Conservation (phyloP, 2,113 vertebrate genomes). For the Equus quagga region DNA sequence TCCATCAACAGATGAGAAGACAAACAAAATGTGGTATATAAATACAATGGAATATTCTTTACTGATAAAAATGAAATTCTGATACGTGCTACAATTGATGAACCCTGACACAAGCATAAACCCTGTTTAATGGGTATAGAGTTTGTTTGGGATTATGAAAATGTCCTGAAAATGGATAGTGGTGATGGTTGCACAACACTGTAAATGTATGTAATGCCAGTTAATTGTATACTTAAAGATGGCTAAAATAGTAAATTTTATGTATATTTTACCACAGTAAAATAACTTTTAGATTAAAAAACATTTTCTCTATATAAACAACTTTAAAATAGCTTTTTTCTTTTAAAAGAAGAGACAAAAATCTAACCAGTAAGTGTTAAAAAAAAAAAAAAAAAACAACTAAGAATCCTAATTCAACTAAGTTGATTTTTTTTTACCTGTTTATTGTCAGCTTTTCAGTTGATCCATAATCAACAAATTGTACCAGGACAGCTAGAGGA, state of each 20-base stretch:
- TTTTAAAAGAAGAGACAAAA: constrained; percentile 38
- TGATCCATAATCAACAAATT: constrained; percentile 96
- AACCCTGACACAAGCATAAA: background rate
- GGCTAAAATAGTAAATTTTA: background rate
- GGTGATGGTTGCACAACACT: background rate
- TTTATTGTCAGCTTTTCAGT: constrained; percentile 88
- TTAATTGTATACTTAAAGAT: background rate
- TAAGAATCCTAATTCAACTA: constrained; percentile 38
- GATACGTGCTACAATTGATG: background rate
- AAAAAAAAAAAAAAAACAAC: background rate
- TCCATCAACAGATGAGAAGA: background rate
- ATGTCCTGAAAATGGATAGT: background rate
- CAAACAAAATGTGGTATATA: background rate
- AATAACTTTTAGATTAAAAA: background rate
- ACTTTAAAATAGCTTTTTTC: constrained; percentile 3
- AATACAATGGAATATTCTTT: background rate
- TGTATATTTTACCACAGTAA: background rate
- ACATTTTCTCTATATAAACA: background rate
- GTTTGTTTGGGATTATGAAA: background rate
- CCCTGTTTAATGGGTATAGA: background rate
- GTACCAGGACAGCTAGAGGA: constrained; percentile 90
- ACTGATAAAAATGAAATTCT: background rate
- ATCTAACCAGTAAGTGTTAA: background rate
- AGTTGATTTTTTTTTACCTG: constrained; percentile 85
- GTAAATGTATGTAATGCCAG: background rate